Evolutionary conservation across 2,113 vertebrate genomes (phyloP).

Genomic region (Pholis gunnellus): DNA sequence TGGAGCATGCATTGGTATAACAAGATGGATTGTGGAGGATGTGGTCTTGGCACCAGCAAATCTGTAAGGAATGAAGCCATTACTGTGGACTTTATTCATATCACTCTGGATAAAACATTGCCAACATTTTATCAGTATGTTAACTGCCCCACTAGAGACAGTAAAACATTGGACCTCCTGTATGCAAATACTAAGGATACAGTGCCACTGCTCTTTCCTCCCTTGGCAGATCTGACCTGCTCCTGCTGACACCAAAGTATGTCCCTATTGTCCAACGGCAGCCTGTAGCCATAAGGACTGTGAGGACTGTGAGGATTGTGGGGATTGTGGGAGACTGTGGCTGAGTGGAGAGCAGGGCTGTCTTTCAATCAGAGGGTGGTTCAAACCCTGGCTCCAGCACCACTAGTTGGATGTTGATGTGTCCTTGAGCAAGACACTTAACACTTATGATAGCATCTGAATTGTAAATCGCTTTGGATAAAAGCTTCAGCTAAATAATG

Average conservation of each 20-base stretch:
- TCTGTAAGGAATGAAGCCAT: conserved; percentile 1
- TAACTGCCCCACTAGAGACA: background rate
- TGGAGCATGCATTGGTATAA: conserved; percentile 15
- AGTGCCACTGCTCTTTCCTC: background rate
- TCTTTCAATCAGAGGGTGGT: too few species aligned
- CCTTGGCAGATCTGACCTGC: background rate
- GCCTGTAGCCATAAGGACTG: background rate
- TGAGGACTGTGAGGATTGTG: too few species aligned
- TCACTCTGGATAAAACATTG: background rate
- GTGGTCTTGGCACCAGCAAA: conserved; percentile 10
- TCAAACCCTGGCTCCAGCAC: too few species aligned
- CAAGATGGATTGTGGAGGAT: background rate
- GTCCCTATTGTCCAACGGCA: background rate
- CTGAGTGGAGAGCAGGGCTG: too few species aligned
- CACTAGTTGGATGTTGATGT: too few species aligned
- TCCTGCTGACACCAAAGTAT: background rate
- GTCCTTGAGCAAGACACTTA: too few species aligned
- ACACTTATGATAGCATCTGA: too few species aligned
- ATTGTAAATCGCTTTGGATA: too few species aligned
- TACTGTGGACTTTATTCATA: background rate
- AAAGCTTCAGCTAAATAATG: too few species aligned
- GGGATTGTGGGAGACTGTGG: too few species aligned
- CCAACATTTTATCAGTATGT: background rate
- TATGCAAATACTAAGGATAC: background rate
- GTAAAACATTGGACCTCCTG: background rate